Evolutionary conservation across 2,797 vertebrate genomes (phyloP).

Genomic region (Leuciscus waleckii): DNA sequence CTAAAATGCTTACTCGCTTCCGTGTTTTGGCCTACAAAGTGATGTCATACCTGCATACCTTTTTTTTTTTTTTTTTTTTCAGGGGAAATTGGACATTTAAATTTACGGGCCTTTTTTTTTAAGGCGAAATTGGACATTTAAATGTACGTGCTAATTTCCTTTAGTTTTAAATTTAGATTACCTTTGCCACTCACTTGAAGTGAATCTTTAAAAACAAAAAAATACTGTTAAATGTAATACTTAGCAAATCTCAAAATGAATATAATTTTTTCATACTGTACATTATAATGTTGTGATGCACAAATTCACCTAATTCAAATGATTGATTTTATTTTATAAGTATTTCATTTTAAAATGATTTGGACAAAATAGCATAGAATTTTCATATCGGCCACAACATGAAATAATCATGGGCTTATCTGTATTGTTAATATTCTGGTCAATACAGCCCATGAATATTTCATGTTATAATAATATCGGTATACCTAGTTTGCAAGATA

Average conservation of each 20-base stretch:
- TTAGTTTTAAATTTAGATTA: not conserved
- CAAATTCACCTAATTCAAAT: not conserved
- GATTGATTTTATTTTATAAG: not conserved
- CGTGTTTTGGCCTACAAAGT: too few species aligned
- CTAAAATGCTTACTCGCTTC: too few species aligned
- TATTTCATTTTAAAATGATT: not conserved
- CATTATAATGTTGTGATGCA: not conserved
- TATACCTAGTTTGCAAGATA: not conserved
- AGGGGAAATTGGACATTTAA: not conserved
- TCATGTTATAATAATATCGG: not conserved
- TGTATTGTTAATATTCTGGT: not conserved
- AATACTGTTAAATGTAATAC: too few species aligned
- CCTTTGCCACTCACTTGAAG: not conserved
- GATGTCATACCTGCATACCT: too few species aligned
- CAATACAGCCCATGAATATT: too few species aligned
- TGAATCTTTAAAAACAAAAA: not conserved
- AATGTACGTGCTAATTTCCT: not conserved
- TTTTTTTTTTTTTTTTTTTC: too few species aligned
- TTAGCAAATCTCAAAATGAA: not conserved
- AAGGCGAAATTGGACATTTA: not conserved
- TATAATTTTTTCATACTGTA: not conserved
- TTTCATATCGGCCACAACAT: not conserved
- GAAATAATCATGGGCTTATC: not conserved
- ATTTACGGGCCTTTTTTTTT: not conserved
- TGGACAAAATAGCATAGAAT: not conserved